Evolutionary conservation across 2,113 vertebrate genomes (phyloP).

Genomic region (Notarius quadriscutis): DNA sequence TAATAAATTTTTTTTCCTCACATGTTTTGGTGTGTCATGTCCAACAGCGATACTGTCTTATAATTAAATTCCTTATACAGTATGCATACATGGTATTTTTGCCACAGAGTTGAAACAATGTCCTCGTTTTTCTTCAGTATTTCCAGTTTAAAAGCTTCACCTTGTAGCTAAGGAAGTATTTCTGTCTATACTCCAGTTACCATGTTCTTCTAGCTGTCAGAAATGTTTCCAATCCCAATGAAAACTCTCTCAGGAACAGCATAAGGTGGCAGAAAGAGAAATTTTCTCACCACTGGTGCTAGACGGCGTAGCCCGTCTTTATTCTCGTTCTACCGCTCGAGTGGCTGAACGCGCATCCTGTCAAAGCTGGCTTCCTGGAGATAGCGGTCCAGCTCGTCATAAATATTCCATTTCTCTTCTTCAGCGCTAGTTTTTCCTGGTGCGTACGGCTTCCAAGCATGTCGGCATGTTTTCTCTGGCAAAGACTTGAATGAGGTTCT

Average conservation of each 20-base stretch:
- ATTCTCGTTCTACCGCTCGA: background rate
- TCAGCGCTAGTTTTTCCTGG: no score
- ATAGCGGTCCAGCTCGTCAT: constrained; percentile 5
- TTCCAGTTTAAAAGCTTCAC: background rate
- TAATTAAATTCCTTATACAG: background rate
- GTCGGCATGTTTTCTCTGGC: background rate
- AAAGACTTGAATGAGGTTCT: background rate
- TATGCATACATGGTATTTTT: background rate
- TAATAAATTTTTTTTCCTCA: background rate
- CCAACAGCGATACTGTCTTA: background rate
- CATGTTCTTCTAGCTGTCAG: constrained; percentile 19
- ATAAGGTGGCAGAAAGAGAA: background rate
- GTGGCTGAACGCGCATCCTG: background rate
- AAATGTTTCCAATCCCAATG: constrained; percentile 12
- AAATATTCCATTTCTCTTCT: constrained; percentile 19
- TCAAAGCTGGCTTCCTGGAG: background rate
- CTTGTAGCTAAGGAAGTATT: constrained; percentile 12
- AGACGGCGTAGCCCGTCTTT: background rate
- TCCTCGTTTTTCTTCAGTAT: background rate
- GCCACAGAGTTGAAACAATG: no score
- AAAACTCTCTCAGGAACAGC: constrained; percentile 26
- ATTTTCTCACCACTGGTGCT: background rate
- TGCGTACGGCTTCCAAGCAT: background rate
- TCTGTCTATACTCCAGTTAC: constrained; percentile 14
- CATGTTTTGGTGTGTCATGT: background rate